phyloP scores from a whole-genome alignment of 2,113 vertebrate species.

The Dipodomys spectabilis region DNA sequence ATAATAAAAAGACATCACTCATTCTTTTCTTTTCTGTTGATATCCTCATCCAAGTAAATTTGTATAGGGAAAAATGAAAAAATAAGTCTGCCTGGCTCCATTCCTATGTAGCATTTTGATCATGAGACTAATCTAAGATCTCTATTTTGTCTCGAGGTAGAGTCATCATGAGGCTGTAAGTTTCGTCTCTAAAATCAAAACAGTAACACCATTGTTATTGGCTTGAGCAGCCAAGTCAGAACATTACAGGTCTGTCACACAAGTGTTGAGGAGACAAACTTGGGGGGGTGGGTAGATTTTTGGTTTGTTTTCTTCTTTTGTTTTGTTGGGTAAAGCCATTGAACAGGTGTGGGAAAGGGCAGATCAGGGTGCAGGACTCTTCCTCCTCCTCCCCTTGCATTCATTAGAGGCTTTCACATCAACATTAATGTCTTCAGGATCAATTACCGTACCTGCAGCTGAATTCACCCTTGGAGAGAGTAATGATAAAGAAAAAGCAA shows the following conservation, averaged over 20 bases:
- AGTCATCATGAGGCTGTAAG: neutral
- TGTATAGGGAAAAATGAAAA: neutral
- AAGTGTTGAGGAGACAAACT: neutral
- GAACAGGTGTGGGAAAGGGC: conserved; percentile 54
- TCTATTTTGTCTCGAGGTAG: neutral
- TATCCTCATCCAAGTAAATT: neutral
- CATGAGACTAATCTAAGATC: neutral
- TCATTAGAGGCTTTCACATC: conserved; percentile 39
- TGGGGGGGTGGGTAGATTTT: neutral
- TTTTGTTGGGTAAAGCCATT: neutral
- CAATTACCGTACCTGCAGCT: neutral
- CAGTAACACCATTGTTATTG: neutral
- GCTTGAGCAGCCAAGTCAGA: neutral
- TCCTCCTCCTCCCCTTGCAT: neutral
- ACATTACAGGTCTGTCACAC: neutral
- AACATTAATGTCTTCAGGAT: neutral
- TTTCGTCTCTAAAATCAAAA: neutral
- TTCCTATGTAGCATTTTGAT: neutral
- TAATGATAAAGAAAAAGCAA: neutral
- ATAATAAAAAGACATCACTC: too few relatives aligned
- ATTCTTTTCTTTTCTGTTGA: neutral
- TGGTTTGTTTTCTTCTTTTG: neutral
- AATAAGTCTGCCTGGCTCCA: neutral
- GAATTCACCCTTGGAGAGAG: neutral
- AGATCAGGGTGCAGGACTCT: neutral